Evolutionary conservation across 2,113 vertebrate species (phyloP), one percentile per base, ranked within the genome.

Genomic region (Alosa alosa): DNA sequence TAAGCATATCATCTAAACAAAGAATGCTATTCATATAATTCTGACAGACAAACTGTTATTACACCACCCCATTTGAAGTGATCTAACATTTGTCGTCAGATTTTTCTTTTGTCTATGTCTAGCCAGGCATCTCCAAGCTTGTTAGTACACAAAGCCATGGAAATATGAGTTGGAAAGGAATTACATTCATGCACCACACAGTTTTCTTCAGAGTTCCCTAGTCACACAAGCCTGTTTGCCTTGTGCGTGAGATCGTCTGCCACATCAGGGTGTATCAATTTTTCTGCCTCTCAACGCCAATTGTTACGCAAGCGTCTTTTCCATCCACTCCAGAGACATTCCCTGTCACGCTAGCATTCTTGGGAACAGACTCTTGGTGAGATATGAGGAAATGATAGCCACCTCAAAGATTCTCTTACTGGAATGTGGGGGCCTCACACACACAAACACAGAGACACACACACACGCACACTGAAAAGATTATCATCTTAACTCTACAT

Each of bases 301-400:
- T 92, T 93, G 91, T 95, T 94, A 87, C 88, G 91, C 87, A 94
- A 94, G 86, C 83, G 88, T 90, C 91, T 92, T 94, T 94, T 92
- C 91, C 86, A 88, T 90, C 88, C 90, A 87, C 88, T 86, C 87
- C 89, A 91, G 91, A 95, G 93, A 93, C 94, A 89, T 93, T 92
- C 89, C 89, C 89, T 88, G 88, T 96, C 94, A 93, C 90, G 90
- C 91, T 93, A 95, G 89, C 92, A 92, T 93, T 92, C 93, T 93
- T 92, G 72, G 83, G 83, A 85, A 88, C 85, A 87, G 88, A 90
- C 89, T 90, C 45, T 90, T 46, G 88, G 89, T 88, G 84, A 90
- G 90, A 92, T 89, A 84, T 85, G 45, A 92, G 91, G 89, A 92
- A 90, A 92, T 82, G 90, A 93, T 91, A 89, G 88, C 88, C 81